Base-by-base conservation (phyloP, 2,113 vertebrate species). In the Poeciliopsis retropinna region DNA sequence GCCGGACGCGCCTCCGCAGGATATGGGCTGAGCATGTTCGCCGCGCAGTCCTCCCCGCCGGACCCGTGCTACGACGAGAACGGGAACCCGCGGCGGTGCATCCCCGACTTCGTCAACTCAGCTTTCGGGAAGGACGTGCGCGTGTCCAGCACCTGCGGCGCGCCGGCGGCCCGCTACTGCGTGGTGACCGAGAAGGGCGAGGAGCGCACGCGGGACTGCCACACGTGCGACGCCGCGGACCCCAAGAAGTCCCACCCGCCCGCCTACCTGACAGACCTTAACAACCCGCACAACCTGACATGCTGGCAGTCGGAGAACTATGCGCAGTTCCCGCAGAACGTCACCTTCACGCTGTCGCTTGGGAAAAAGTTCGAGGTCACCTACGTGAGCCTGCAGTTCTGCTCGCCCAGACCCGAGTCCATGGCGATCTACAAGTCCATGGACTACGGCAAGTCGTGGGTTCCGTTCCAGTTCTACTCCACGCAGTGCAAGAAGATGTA, bases 391-490 rank as follows among this genome's bases (percentile, higher is more conserved):
- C 93, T 99, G 77, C 98, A 99, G 94, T 99, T 99, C 94, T 99
- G 98, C 92, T 99, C 98, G 9, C 97, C 98, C 4, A 94, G 97
- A 78, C 98, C 98, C 3, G 98, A 99, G 86, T 99, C 98, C 79
- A 98, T 99, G 97, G 97, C 96, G 61, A 99, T 99, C 93, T 96
- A 95, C 93, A 99, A 99, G 91, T 99, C 98, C 84, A 99, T 99
- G 98, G 98, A 99, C 95, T 97, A 97, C 82, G 98, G 98, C 64
- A 96, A 96, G 86, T 95, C 96, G 17, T 99, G 98, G 98, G 95
- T 97, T 74, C 97, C 98, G 37, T 99, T 99, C 87, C 98, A 99
- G 94, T 98, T 95, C 91, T 99, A 99, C 83, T 99, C 98, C 32
- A 97, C 97, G 11, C 98, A 99, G 94, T 99, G 98, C 89, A 96